These are phyloP conservation scores for Mystacornis crossleyi DNA, from an alignment of 2,113 vertebrate genomes.

Conservation along the genomic window DNA sequence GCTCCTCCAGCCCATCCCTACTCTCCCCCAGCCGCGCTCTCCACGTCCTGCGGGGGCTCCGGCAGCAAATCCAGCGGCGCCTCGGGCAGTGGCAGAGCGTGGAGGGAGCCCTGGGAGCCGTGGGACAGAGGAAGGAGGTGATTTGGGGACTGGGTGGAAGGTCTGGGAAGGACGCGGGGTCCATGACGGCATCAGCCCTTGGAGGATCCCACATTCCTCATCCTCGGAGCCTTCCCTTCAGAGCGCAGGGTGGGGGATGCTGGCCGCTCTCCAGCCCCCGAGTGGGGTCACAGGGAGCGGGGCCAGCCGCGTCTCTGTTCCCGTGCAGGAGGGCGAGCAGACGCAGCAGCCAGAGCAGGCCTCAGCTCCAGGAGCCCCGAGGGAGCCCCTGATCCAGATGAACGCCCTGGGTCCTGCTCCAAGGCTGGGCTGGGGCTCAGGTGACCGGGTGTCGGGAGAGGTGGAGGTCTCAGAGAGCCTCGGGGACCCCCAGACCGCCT, in stretches of 20 bases:
- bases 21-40: constrained; percentile 55
- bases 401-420: not conserved
- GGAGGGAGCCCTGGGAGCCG: constrained; percentile 58
- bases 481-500: not conserved
- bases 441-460: not conserved
- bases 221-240: rapidly evolving
- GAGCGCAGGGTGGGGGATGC: rapidly evolving
- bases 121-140: constrained; percentile 51
- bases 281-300: rapidly evolving
- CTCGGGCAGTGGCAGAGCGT: constrained; percentile 54
- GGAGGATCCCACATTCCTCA: rapidly evolving
- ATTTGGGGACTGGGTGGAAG: rapidly evolving
- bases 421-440: not conserved
- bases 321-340: not conserved
- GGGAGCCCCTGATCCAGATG: constrained; percentile 70
- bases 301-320: not conserved
- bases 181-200: rapidly evolving
- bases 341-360: rapidly evolving
- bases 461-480: not conserved
- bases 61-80: constrained; percentile 59
- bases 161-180: not conserved
- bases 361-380: not conserved
- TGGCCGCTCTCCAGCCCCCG: not conserved
- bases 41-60: constrained; percentile 45
- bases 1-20: not conserved